A percentile compares a stretch with the other conserved stretches of the same genome.
phyloP scores from a whole-genome alignment of 2,888 invertebrate species.

The Meandrusa payeni region DNA sequence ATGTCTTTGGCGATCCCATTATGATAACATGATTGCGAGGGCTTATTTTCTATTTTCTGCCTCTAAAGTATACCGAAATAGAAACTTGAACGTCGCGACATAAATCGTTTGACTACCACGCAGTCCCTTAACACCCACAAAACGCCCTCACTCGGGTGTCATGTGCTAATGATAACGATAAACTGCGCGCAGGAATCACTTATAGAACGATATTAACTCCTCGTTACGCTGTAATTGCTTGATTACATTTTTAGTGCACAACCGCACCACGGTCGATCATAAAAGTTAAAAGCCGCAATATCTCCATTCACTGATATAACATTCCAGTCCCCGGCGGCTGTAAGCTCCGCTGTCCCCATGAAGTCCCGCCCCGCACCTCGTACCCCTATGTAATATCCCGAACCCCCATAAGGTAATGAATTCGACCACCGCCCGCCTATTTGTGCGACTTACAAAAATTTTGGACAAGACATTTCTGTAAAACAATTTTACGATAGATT shows the following conservation, averaged over 20 bases:
- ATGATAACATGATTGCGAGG: too few relatives aligned
- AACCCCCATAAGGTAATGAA: conserved; percentile 72
- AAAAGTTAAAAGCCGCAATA: conserved; percentile 71
- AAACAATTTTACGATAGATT: not conserved
- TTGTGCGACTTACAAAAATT: conserved; percentile 71
- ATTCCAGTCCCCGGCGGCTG: conserved; percentile 50
- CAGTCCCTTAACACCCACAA: conserved; percentile 11
- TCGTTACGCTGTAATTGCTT: conserved; percentile 34
- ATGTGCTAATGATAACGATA: conserved; percentile 18
- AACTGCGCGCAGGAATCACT: conserved; percentile 12
- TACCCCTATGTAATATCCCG: conserved; percentile 34
- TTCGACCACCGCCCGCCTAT: conserved; percentile 63
- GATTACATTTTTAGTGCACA: conserved; percentile 39
- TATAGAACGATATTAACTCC: conserved; percentile 19
- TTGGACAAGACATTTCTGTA: conserved; percentile 2
- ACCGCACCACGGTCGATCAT: conserved; percentile 50
- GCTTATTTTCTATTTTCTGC: too few relatives aligned
- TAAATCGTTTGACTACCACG: conserved; percentile 13
- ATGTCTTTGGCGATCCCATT: too few relatives aligned
- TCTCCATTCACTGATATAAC: conserved; percentile 74
- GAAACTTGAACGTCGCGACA: not conserved
- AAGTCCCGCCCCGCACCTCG: conserved; percentile 48
- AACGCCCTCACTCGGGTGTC: conserved; percentile 14
- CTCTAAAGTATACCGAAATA: too few relatives aligned
- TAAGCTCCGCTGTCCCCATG: conserved; percentile 54